Conservation (phyloP, 1,140 invertebrate genomes). For the Branchinecta lindahli region DNA sequence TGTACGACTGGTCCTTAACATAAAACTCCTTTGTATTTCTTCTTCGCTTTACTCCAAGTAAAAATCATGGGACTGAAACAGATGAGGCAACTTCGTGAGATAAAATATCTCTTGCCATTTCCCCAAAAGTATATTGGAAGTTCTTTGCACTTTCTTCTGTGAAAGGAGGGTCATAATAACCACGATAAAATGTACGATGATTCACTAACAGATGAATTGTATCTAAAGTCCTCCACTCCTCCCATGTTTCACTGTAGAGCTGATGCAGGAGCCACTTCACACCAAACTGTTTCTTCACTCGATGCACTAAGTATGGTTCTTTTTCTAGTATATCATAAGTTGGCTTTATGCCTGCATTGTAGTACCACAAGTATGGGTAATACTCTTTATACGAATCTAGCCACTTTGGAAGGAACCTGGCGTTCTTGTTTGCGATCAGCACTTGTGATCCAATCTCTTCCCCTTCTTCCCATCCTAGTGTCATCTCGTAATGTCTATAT, state of each 20-base stretch:
- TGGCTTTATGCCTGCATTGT: conserved; percentile 19
- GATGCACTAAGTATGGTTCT: conserved; percentile 20
- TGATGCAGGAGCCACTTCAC: conserved; percentile 23
- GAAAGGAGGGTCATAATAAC: conserved; percentile 20
- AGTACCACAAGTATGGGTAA: conserved; percentile 16
- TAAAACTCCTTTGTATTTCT: no score
- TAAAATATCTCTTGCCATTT: conserved; percentile 25
- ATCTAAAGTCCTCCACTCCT: conserved; percentile 20
- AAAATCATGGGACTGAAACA: no score
- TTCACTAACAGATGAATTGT: conserved; percentile 26
- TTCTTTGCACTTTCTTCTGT: conserved; percentile 27
- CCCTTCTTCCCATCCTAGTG: conserved; percentile 26
- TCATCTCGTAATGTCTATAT: conserved; percentile 27
- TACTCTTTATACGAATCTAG: conserved; percentile 19
- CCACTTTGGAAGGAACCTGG: conserved; percentile 20
- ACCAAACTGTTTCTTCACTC: conserved; percentile 25
- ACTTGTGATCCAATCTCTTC: conserved; percentile 21
- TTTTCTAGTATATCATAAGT: conserved; percentile 14
- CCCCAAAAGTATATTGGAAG: conserved; percentile 28
- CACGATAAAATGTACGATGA: conserved; percentile 24
- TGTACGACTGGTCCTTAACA: no score
- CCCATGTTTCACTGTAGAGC: conserved; percentile 21
- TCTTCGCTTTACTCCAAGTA: no score
- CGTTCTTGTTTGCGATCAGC: conserved; percentile 20
- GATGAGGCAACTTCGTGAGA: neutral